Conservation (phyloP, 1,140 invertebrate species). For the Ceratitis capitata region DNA sequence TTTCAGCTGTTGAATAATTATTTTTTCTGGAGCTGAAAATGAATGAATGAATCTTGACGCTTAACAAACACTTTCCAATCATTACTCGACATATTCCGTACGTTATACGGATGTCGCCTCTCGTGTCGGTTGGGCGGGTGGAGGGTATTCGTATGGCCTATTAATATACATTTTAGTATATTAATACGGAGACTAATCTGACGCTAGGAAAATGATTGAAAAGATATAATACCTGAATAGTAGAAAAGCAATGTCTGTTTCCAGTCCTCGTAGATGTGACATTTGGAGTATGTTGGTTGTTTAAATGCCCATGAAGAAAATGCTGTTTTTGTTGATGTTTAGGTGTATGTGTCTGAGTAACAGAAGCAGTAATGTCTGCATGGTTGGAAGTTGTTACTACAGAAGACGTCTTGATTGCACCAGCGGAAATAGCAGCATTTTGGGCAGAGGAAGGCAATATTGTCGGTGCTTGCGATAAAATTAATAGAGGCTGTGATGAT, state of each 20-base stretch:
- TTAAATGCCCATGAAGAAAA: neutral
- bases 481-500: neutral
- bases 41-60: too few species aligned
- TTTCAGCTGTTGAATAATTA: too few species aligned
- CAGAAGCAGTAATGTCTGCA: neutral
- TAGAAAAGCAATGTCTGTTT: neutral
- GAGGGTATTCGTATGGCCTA: too few species aligned
- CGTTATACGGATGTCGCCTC: too few species aligned
- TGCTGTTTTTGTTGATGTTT: neutral
- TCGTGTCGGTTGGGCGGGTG: too few species aligned
- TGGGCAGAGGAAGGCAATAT: neutral
- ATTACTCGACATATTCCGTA: too few species aligned
- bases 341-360: neutral
- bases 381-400: neutral
- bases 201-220: too few species aligned
- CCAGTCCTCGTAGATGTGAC: neutral
- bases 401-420: neutral
- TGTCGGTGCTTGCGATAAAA: neutral
- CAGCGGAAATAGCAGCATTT: neutral
- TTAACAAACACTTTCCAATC: too few species aligned
- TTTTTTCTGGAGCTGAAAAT: too few species aligned
- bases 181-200: too few species aligned
- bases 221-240: slow-evolving; percentile 16
- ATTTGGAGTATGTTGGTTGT: neutral
- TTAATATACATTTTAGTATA: too few species aligned